These are phyloP conservation scores for Ceratosolen solmsi DNA, from an alignment of 1,140 invertebrate genomes.

Conservation along the genomic window DNA sequence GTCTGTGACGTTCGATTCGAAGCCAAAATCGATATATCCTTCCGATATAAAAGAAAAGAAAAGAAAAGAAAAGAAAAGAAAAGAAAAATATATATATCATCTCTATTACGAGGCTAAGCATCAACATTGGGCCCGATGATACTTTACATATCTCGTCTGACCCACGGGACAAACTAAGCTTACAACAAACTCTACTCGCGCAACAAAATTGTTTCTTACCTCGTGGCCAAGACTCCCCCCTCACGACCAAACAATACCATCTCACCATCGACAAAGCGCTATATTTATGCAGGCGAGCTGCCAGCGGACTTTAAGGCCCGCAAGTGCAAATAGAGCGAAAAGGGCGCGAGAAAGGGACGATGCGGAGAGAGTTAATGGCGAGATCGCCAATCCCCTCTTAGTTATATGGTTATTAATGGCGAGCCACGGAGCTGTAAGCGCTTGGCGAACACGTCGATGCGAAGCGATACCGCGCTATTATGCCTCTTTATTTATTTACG, in stretches of 20 bases:
- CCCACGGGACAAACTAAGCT: too few species aligned
- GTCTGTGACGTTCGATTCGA: too few species aligned
- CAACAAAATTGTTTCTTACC: background rate
- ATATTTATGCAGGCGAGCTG: background rate
- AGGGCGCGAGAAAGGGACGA: slow-evolving; percentile 40
- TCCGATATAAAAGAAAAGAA: too few species aligned
- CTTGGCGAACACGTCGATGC: slow-evolving; percentile 1
- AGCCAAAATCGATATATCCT: too few species aligned
- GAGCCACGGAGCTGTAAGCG: background rate
- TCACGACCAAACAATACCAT: background rate
- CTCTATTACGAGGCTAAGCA: too few species aligned
- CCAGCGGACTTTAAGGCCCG: too few species aligned
- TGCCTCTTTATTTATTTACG: slow-evolving; percentile 62
- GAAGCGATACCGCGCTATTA: slow-evolving; percentile 53
- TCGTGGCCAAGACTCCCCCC: background rate
- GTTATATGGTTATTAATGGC: slow-evolving; percentile 9
- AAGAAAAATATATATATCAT: too few species aligned
- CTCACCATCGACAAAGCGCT: background rate
- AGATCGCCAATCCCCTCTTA: slow-evolving; percentile 5
- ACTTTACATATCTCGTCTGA: too few species aligned
- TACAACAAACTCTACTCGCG: too few species aligned
- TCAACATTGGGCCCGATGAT: too few species aligned
- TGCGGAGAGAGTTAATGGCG: slow-evolving; percentile 51
- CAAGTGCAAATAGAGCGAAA: background rate
- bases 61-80: too few species aligned